Evolutionary conservation across 1,140 invertebrate species (phyloP).

Genomic region (Acromyrmex charruanus): DNA sequence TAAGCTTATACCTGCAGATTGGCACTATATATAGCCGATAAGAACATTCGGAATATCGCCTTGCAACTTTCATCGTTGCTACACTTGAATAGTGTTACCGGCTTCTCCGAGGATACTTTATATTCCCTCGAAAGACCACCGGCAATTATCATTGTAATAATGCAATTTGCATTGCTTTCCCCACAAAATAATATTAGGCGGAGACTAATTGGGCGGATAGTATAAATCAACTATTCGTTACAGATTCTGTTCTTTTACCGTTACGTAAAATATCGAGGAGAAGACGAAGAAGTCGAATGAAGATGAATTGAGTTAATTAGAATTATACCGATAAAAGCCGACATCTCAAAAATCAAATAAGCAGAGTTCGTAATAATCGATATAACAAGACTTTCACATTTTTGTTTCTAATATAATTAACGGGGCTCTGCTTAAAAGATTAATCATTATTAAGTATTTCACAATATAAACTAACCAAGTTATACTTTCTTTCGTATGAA

Average conservation of each 20-base stretch:
- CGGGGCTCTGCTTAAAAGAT: not conserved
- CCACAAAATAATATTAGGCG: conserved; percentile 20
- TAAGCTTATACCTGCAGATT: not conserved
- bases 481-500: not conserved
- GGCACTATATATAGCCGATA: not conserved
- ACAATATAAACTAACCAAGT: not conserved
- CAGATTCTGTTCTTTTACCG: not conserved
- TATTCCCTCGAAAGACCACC: not conserved
- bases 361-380: not conserved
- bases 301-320: not conserved
- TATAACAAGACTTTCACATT: not conserved
- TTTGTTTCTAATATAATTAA: not conserved
- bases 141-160: conserved; percentile 40
- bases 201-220: not conserved
- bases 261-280: not conserved
- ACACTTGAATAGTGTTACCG: not conserved
- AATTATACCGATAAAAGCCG: not conserved
- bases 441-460: not conserved
- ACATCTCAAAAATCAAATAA: not conserved
- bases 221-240: conserved; percentile 29
- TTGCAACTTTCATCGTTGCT: not conserved
- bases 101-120: not conserved
- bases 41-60: not conserved
- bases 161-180: conserved; percentile 22
- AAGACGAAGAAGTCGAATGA: not conserved